Evolutionary conservation across 2,797 vertebrate genomes (phyloP), one percentile per base, ranked within the genome.

Genomic region (Lycodopsis pacificus): DNA sequence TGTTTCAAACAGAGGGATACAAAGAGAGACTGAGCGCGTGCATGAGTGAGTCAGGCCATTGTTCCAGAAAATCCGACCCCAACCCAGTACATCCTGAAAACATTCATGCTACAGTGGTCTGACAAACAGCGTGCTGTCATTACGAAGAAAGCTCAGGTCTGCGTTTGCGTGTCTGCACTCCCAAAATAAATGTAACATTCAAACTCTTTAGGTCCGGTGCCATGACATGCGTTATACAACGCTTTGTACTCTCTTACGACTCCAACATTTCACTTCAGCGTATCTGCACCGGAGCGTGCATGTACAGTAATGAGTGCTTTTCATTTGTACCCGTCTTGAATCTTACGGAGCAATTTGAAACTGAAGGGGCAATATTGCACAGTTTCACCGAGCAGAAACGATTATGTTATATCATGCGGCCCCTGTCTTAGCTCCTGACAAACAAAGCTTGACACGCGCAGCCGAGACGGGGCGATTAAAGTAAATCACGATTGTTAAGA

Each of bases 11-110:
- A 42, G 65, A 82, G 54, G 51, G 72, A 86, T 73, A 85, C 73
- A 84, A 77, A 85, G 82, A 75, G 83, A 74, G 79, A 79, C 77
- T 22, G 83, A 62, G 66, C 69, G 69, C 10, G 56, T 83, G 90
- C 88, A 88, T 86, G 88, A 86, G 77, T 83, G 89, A 90, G 77
- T 83, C 77, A 76, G 77, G 77, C 90, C 72, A 91, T 91, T 93
- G 91, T 92, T 92, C 87, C 92, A 91, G 88, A 90, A 92, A 91
- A 92, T 91, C 84, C 89, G 89, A 94, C 84, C 90, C 40, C 38
- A 78, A 73, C 85, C 53, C 87, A 80, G 89, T 86, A 89, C 90
- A 92, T 91, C 90, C 92, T 92, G 88, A 83, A 85, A 88, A 83
- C 85, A 83, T 91, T 88, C 65, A 90, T 73, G 83, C 85, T 83